Conservation (phyloP, 1,140 invertebrate species). For the Rhopalosiphum maidis region DNA sequence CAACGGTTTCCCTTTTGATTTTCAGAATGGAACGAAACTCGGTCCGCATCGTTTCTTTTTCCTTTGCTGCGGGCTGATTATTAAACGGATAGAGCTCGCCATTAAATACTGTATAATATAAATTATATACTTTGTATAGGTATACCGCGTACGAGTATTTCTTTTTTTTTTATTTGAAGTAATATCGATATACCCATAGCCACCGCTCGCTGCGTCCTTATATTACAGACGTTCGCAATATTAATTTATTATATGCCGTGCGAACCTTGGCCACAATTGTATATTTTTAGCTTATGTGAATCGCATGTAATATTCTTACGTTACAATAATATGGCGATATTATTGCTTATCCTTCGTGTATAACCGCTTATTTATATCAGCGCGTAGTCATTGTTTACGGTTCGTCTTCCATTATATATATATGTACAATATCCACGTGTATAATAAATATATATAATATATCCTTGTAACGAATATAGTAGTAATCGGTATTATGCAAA, state of each 20-base stretch:
- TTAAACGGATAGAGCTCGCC: not conserved
- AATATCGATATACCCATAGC: not conserved
- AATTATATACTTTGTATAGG: not conserved
- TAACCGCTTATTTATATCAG: not conserved
- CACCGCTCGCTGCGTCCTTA: not conserved
- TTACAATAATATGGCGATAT: not conserved
- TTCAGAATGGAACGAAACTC: not conserved
- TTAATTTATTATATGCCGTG: not conserved
- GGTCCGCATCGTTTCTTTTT: not conserved
- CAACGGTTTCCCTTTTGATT: not conserved
- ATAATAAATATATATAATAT: not conserved
- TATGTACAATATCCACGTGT: not conserved
- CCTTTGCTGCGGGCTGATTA: not conserved
- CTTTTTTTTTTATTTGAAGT: not conserved
- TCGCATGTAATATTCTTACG: not conserved
- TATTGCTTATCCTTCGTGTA: not conserved
- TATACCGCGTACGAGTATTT: not conserved
- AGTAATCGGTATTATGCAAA: conserved; percentile 15
- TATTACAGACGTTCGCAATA: not conserved
- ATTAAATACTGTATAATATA: too few relatives aligned
- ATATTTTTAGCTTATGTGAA: not conserved
- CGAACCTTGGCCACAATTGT: not conserved
- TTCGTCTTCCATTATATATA: not conserved
- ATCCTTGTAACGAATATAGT: conserved; percentile 3
- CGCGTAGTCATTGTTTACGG: not conserved